A percentile compares a stretch with the other conserved stretches of the same genome.
These are phyloP conservation scores for Eremobia ochroleuca DNA, from an alignment of 2,888 invertebrate species.

Conservation along the genomic window DNA sequence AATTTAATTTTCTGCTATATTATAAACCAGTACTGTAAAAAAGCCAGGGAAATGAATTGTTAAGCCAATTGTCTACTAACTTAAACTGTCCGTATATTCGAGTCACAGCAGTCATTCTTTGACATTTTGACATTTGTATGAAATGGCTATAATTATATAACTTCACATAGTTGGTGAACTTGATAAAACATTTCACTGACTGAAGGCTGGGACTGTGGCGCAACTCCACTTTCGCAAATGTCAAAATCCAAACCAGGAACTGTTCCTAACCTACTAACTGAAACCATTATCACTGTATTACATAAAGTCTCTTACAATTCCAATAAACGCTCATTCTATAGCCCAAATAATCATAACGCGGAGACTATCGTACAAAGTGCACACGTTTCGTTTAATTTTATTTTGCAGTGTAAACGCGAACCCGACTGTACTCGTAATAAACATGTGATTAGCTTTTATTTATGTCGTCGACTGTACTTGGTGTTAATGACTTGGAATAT, in stretches of 20 bases:
- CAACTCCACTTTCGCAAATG: not conserved
- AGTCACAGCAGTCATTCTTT: too few species aligned
- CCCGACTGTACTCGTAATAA: conserved; percentile 46
- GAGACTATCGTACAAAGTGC: conserved; percentile 29
- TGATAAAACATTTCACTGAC: too few species aligned
- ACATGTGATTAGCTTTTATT: conserved; percentile 63
- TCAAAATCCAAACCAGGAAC: not conserved
- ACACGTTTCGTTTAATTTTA: conserved; percentile 51
- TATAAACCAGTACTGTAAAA: too few species aligned
- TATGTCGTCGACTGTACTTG: conserved; percentile 43
- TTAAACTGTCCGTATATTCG: too few species aligned
- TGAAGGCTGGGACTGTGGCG: too few species aligned
- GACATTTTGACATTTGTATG: too few species aligned
- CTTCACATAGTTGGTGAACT: too few species aligned
- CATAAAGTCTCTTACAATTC: not conserved
- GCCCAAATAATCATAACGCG: conserved; percentile 25
- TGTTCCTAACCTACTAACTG: not conserved
- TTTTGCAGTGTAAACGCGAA: conserved; percentile 25
- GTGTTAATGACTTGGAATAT: conserved; percentile 22
- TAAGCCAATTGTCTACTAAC: too few species aligned
- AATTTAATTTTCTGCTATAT: too few species aligned
- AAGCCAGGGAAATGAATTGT: too few species aligned
- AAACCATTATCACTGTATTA: not conserved
- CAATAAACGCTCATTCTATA: conserved; percentile 27
- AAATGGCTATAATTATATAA: too few species aligned